Percentiles rank a stretch among this genome's conserved stretches.
These are phyloP conservation scores for Mastomys coucha DNA, from an alignment of 2,113 vertebrate genomes.

Conservation along the genomic window DNA sequence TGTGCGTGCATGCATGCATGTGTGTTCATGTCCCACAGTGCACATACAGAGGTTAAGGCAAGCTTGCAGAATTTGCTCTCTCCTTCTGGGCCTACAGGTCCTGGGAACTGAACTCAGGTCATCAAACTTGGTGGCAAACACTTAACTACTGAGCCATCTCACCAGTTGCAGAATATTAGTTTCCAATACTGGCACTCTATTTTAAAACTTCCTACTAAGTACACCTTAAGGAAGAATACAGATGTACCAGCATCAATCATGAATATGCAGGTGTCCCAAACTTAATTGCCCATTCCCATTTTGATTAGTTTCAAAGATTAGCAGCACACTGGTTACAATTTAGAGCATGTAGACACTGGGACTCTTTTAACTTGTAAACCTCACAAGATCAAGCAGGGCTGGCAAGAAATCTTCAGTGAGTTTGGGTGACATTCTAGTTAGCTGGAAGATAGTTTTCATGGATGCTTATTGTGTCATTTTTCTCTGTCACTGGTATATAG, in stretches of 20 bases:
- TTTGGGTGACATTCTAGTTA: background rate
- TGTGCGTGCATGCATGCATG: background rate
- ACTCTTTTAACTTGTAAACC: background rate
- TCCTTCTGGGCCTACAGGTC: background rate
- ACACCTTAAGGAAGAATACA: conserved; percentile 34
- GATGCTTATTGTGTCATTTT: background rate
- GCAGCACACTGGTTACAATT: background rate
- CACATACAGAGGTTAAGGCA: background rate
- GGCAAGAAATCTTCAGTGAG: background rate
- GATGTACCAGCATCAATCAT: conserved; percentile 6
- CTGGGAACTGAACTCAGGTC: background rate
- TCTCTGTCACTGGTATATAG: background rate
- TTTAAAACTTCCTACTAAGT: conserved; percentile 37
- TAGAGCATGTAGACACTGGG: background rate
- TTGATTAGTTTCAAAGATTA: conserved; percentile 27
- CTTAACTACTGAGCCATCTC: background rate
- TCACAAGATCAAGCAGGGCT: background rate
- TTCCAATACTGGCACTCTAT: background rate
- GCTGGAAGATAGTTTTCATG: background rate
- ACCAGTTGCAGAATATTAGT: no score
- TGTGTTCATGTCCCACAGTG: background rate
- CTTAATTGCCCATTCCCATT: background rate
- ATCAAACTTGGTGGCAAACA: background rate
- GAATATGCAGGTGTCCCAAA: conserved; percentile 47
- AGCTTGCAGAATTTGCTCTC: background rate